Conservation (phyloP, 2,888 invertebrate genomes). For the Machimus atricapillus region DNA sequence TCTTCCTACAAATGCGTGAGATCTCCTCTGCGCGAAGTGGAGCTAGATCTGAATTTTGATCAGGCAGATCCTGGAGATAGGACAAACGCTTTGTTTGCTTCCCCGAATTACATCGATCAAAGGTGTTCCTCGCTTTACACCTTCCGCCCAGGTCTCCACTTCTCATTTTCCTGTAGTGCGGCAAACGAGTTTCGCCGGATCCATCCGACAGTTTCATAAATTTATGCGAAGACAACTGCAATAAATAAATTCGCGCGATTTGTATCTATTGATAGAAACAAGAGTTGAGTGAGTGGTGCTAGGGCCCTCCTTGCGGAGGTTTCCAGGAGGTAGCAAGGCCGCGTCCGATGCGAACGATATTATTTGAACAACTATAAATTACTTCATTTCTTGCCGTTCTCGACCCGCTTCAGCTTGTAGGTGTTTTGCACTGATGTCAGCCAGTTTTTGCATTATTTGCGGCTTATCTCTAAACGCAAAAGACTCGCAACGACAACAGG, state of each 20-base stretch:
- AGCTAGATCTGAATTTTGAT: not conserved
- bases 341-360: conserved; percentile 21
- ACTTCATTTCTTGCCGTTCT: not conserved
- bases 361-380: conserved; percentile 33
- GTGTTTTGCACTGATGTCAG: conserved; percentile 8
- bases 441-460: conserved; percentile 1
- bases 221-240: conserved; percentile 35
- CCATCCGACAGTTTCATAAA: conserved; percentile 11
- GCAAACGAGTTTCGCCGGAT: conserved; percentile 22
- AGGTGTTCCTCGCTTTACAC: conserved; percentile 40
- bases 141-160: conserved; percentile 13
- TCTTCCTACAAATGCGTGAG: not conserved
- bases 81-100: not conserved
- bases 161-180: not conserved
- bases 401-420: not conserved
- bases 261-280: conserved; percentile 40
- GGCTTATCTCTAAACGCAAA: not conserved
- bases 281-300: conserved; percentile 29
- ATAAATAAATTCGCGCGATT: conserved; percentile 37
- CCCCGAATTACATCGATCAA: not conserved
- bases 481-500: not conserved
- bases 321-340: conserved; percentile 35
- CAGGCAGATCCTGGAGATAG: not conserved
- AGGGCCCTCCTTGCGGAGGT: not conserved
- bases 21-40: not conserved